phyloP scores from a whole-genome alignment of 2,113 vertebrate genomes.

The Siphamia tubifer region DNA sequence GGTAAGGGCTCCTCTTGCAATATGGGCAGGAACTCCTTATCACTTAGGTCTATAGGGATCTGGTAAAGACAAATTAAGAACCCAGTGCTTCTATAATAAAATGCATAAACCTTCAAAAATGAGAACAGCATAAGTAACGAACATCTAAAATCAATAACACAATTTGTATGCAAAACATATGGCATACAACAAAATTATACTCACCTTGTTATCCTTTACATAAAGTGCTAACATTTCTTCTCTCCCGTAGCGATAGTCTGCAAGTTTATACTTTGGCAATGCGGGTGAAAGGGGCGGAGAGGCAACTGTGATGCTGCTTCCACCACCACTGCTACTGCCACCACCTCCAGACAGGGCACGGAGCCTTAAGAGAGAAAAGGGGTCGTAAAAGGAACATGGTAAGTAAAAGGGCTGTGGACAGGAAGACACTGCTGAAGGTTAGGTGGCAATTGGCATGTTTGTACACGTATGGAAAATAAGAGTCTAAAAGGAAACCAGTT shows the following conservation, averaged over 20 bases:
- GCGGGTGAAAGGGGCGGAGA: slow-evolving; percentile 97
- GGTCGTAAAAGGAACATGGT: not conserved
- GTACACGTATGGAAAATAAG: slow-evolving; percentile 5
- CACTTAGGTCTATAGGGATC: slow-evolving; percentile 96
- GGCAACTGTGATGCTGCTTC: slow-evolving; percentile 79
- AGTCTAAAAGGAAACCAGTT: slow-evolving; percentile 12
- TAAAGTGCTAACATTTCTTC: slow-evolving; percentile 99
- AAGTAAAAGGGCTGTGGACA: too few relatives aligned
- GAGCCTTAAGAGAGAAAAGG: slow-evolving; percentile 81
- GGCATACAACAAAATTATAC: not conserved
- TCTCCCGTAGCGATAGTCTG: slow-evolving; percentile 98
- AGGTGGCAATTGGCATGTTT: slow-evolving; percentile 13
- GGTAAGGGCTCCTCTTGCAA: slow-evolving; percentile 97
- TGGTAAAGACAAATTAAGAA: slow-evolving; percentile 47
- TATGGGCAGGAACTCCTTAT: slow-evolving; percentile 98
- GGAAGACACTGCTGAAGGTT: not conserved
- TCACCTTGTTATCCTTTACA: slow-evolving; percentile 97
- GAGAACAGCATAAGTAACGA: not conserved
- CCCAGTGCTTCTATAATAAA: not conserved
- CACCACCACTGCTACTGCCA: slow-evolving; percentile 48
- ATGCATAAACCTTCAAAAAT: not conserved
- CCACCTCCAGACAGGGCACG: slow-evolving; percentile 95
- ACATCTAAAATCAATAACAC: not conserved
- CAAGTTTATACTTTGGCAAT: slow-evolving; percentile 98
- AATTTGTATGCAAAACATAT: not conserved